These are phyloP conservation scores for Rhabdomys pumilio DNA, from an alignment of 2,797 vertebrate species.

Conservation along the genomic window DNA sequence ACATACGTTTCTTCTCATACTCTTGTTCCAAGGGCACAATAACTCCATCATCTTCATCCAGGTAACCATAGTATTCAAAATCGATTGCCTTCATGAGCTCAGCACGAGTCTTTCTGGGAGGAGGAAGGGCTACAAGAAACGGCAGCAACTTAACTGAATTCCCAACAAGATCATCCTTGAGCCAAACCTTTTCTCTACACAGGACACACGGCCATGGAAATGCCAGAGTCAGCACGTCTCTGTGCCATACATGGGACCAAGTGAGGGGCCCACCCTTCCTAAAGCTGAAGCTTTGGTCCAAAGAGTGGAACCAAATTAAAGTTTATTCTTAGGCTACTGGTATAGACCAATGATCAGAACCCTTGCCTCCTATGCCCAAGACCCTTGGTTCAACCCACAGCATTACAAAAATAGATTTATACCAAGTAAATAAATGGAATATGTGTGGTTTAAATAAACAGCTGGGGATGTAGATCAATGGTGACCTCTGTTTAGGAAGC, in stretches of 20 bases:
- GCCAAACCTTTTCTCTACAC: not conserved
- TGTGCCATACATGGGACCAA: not conserved
- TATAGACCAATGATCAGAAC: not conserved
- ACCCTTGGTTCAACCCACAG: not conserved
- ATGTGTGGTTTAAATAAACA: not conserved
- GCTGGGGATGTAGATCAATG: not conserved
- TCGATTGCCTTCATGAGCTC: conserved; percentile 99
- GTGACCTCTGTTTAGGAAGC: not conserved
- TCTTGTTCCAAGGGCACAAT: conserved; percentile 95
- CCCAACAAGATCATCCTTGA: not conserved
- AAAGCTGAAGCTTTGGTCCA: not conserved
- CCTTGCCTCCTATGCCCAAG: not conserved
- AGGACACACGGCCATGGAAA: not conserved
- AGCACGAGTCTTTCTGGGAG: conserved; percentile 94
- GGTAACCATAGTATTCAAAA: conserved; percentile 97
- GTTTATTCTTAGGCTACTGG: not conserved
- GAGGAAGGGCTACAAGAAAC: conserved; percentile 92
- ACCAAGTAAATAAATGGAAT: not conserved
- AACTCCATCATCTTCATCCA: conserved; percentile 97
- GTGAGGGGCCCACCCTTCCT: not conserved
- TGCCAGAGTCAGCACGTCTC: not conserved
- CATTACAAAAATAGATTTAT: not conserved
- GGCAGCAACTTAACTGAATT: not conserved
- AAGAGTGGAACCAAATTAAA: not conserved
- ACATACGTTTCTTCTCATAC: conserved; percentile 94